Conservation (phyloP, 2,113 vertebrate genomes). For the Pterocles gutturalis region DNA sequence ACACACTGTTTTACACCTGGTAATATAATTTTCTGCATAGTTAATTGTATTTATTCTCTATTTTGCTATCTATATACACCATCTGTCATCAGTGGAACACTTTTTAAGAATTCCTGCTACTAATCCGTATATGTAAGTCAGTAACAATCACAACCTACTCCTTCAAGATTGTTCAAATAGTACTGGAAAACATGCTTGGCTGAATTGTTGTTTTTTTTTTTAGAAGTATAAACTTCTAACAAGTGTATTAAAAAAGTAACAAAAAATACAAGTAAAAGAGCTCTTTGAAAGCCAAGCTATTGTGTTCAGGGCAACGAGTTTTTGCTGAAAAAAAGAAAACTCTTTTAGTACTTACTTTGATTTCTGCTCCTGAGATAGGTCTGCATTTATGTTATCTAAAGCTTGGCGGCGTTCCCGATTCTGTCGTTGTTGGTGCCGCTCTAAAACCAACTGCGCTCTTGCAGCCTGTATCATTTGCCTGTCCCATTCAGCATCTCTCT, state of each 20-base stretch:
- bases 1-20: background rate
- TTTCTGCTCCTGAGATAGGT: conserved; percentile 77
- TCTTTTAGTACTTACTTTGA: conserved; percentile 74
- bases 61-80: background rate
- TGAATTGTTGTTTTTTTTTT: fast-evolving
- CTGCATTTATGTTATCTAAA: conserved; percentile 79
- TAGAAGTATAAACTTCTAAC: background rate
- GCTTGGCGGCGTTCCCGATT: conserved; percentile 68
- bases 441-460: conserved; percentile 68
- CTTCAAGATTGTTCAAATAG: background rate
- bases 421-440: conserved; percentile 74
- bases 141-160: background rate
- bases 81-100: background rate
- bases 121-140: background rate
- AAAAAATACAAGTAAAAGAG: background rate
- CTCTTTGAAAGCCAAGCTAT: background rate
- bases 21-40: background rate
- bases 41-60: background rate
- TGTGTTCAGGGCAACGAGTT: background rate
- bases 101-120: background rate
- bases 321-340: background rate
- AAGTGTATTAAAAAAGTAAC: background rate
- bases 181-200: background rate
- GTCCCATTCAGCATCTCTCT: conserved; percentile 72
- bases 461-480: conserved; percentile 53